Conservation (phyloP, 92 coral and sea anemone species). For the Scolanthus callimorphus region DNA sequence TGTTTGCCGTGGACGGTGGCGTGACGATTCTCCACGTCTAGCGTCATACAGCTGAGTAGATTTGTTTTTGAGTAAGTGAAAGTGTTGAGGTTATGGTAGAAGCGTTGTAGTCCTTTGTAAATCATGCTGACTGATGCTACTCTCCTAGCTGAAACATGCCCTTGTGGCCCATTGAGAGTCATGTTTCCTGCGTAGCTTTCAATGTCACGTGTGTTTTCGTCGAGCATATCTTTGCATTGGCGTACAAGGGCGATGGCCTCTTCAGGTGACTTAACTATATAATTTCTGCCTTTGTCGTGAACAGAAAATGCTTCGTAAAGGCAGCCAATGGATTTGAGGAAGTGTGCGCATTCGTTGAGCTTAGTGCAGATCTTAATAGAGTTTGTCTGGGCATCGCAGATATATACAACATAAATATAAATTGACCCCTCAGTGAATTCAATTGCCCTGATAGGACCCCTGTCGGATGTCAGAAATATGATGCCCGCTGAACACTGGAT, state of each 20-base stretch:
- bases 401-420: conserved; percentile 10
- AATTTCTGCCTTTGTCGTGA: conserved; percentile 38
- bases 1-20: conserved; percentile 47
- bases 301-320: conserved; percentile 56
- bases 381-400: conserved; percentile 50
- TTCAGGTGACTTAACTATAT: conserved; percentile 35
- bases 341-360: conserved; percentile 29
- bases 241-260: conserved; percentile 39
- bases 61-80: conserved; percentile 21
- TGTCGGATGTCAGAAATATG: conserved; percentile 28
- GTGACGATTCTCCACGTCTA: conserved; percentile 53
- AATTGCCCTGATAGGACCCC: conserved; percentile 38
- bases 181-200: conserved; percentile 34
- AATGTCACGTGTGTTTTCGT: conserved; percentile 35
- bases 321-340: conserved; percentile 39
- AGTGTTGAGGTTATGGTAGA: conserved; percentile 23
- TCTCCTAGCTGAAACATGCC: conserved; percentile 49
- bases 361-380: conserved; percentile 46
- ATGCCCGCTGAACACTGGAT: conserved; percentile 42
- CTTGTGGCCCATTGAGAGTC: conserved; percentile 41
- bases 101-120: conserved; percentile 38
- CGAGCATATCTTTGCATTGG: conserved; percentile 42
- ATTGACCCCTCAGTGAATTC: conserved; percentile 21
- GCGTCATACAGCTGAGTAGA: conserved; percentile 56
- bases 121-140: conserved; percentile 44